A percentile compares a stretch with the other conserved stretches of the same genome.
Conservation (phyloP, 2,797 vertebrate species). For the Pangasius djambal region DNA sequence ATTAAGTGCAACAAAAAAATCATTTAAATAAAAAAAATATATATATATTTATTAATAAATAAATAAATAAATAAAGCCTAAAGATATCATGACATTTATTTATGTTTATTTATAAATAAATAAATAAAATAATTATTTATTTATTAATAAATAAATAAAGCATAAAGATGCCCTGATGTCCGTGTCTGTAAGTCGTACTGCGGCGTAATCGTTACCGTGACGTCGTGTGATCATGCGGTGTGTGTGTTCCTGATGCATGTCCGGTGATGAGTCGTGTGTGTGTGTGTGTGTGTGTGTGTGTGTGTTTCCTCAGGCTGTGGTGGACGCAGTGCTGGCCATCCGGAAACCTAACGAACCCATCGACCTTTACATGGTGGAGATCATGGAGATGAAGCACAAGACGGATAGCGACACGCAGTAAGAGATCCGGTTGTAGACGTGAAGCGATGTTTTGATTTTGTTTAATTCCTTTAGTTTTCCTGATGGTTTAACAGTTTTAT, state of each 20-base stretch:
- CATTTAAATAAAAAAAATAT: too few relatives aligned
- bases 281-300: not conserved
- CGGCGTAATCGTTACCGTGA: not conserved
- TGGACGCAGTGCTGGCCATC: constrained; percentile 91
- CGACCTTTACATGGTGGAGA: constrained; percentile 97
- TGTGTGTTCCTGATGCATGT: not conserved
- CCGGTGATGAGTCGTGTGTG: not conserved
- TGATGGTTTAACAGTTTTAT: not conserved
- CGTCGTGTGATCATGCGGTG: not conserved
- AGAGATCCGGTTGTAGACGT: constrained; percentile 60
- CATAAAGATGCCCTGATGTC: not conserved
- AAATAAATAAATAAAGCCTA: too few relatives aligned
- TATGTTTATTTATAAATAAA: too few relatives aligned
- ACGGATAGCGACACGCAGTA: constrained; percentile 94
- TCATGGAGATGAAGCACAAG: constrained; percentile 99
- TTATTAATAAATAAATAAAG: too few relatives aligned
- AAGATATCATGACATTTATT: too few relatives aligned
- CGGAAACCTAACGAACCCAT: constrained; percentile 86
- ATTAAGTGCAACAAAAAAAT: not conserved
- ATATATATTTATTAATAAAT: too few relatives aligned
- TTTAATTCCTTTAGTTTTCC: not conserved
- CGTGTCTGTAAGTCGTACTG: not conserved
- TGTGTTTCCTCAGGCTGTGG: constrained; percentile 83
- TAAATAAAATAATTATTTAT: too few relatives aligned
- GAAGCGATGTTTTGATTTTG: not conserved